Base-by-base conservation (phyloP, 2,888 invertebrate genomes). In the Netelia virgata region DNA sequence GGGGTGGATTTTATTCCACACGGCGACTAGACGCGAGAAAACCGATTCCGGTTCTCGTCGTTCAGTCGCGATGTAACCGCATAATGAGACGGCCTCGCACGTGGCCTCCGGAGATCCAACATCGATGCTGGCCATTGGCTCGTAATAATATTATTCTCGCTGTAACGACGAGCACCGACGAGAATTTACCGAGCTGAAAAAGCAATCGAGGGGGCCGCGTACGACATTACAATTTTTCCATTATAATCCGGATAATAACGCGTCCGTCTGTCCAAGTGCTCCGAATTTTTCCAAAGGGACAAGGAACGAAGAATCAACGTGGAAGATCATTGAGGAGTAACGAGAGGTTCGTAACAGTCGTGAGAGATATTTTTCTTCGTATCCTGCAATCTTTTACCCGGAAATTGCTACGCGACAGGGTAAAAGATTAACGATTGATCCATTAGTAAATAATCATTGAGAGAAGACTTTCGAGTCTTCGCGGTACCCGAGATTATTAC, bases 41-140 rank as follows among this genome's bases (percentile, higher is more conserved):
- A 68, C 72, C 64, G 59, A 79, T 85, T 81, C 84, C 73, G 73
- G 80, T 70, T 78, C 78, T 89, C 86, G 87, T 83, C 88, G 84
- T 89, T 91, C 92, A 93, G 93, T 93, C 93, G 93, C 93, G 91
- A 93, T 93, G 93, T 93, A 93, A 93, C 93, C 93, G 89, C 89
- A 90, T 90, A 89, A 90, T 90, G 91, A 89, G 88, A 90, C 90
- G 93, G 93, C 92, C 92, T 91, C 90, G 88, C 90, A 87, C 88
- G 90, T 87, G 92, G 92, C 92, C 92, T 88, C 88, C 90, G 89
- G 90, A 88, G 89, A 89, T 88, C 82, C 87, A 88, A 84, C 88
- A 88, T 90, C 92, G 87, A 91, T 91, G 91, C 90, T 90, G 88
- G 91, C 91, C 89, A 87, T 89, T 83, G 74, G 43, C 83, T 63